These are phyloP conservation scores for Meloidogyne exigua DNA, from an alignment of 1,140 invertebrate species.

Conservation along the genomic window DNA sequence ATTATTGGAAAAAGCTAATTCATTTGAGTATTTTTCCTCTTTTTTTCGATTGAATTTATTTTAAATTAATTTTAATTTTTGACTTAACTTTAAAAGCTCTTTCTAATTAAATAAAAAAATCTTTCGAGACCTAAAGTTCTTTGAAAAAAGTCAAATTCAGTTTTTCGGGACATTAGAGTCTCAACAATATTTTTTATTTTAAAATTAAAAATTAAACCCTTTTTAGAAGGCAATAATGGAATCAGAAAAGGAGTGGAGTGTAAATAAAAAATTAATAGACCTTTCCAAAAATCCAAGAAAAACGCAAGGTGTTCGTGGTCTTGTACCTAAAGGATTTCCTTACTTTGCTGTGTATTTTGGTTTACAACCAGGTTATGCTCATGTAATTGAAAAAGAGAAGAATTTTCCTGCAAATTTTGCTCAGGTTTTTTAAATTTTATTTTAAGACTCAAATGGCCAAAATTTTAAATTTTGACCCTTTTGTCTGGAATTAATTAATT, in stretches of 20 bases:
- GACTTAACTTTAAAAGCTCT: too few relatives aligned
- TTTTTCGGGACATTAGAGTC: too few relatives aligned
- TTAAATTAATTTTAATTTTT: too few relatives aligned
- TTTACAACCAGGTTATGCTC: constrained; percentile 80
- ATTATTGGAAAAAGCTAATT: too few relatives aligned
- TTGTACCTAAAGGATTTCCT: constrained; percentile 84
- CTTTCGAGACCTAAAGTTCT: too few relatives aligned
- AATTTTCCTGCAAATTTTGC: constrained; percentile 86
- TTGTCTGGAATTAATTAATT: too few relatives aligned
- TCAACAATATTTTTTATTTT: too few relatives aligned
- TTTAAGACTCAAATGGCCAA: neutral
- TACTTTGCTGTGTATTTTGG: constrained; percentile 93
- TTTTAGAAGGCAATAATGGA: constrained; percentile 83
- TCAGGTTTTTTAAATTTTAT: constrained; percentile 69
- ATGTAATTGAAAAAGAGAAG: constrained; percentile 90
- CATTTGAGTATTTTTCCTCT: too few relatives aligned
- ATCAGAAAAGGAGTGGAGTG: constrained; percentile 78
- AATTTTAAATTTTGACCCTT: neutral
- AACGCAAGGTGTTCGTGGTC: constrained; percentile 32
- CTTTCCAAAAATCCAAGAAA: constrained; percentile 67
- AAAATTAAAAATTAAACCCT: too few relatives aligned
- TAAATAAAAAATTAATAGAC: constrained; percentile 90
- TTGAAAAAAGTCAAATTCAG: too few relatives aligned
- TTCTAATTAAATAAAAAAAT: too few relatives aligned
- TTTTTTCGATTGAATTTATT: too few relatives aligned